Evolutionary conservation across 53 echinoderm and acorn worm species (phyloP).

Genomic region (Zoroaster sp.): DNA sequence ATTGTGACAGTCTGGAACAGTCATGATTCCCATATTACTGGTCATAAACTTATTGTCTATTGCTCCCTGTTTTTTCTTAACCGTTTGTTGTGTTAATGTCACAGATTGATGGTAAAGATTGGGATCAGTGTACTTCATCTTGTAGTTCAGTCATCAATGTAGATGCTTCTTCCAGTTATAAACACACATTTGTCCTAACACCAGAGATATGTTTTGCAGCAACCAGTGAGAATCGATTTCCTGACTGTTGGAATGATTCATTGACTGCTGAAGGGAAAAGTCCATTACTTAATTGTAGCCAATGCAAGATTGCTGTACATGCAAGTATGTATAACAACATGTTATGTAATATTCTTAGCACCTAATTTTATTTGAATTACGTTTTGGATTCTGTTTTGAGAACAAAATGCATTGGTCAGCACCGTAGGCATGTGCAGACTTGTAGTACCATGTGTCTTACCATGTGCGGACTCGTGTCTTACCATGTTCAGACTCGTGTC

Average conservation of each 20-base stretch:
- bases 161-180: slow-evolving; percentile 48
- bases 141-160: neutral
- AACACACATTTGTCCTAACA: slow-evolving; percentile 70
- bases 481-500: too few species aligned
- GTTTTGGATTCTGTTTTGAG: too few species aligned
- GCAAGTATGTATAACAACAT: slow-evolving; percentile 73
- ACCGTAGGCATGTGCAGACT: too few species aligned
- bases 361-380: too few species aligned
- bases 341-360: neutral
- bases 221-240: slow-evolving; percentile 64
- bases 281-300: slow-evolving; percentile 73
- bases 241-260: slow-evolving; percentile 51
- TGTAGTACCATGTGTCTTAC: too few species aligned
- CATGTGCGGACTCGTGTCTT: too few species aligned
- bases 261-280: slow-evolving; percentile 75
- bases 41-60: too few species aligned
- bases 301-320: slow-evolving; percentile 97
- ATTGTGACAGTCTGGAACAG: too few species aligned
- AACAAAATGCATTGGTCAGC: too few species aligned
- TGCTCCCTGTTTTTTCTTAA: neutral
- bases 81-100: neutral
- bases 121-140: slow-evolving; percentile 3
- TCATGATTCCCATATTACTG: too few species aligned
- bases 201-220: slow-evolving; percentile 94
- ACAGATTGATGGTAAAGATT: slow-evolving; percentile 57